Evolutionary conservation across 30 jellyfish, hydroid and myxozoan genomes (phyloP), one percentile per base, ranked within the genome.

Genomic region (Rhopilema esculentum): DNA sequence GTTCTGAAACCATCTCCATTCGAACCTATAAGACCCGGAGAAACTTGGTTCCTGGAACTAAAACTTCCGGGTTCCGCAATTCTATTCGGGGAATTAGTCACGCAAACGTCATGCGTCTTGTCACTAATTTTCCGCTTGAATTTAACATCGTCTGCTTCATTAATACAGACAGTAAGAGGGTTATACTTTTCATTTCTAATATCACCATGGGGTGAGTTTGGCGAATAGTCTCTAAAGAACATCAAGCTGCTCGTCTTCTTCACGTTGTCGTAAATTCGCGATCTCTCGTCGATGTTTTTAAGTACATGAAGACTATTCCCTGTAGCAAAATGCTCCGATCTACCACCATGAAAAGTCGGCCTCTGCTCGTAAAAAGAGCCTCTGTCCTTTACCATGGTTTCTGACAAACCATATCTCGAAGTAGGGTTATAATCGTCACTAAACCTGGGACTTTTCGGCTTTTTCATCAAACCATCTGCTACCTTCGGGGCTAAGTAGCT

Each of bases 21-120:
- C 19, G 84, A 73, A n/a, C 84, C 84, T 30, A 73, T 73, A 28
- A 29, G 19, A 73, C 84, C 49, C 40, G 68, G 84, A 32, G 84
- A 66, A 6, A 29, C 20, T 1, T 29, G 84, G 49, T 73, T 73
- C 84, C 32, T 66, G 17, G 84, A 73, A 73, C 8, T 73, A 16
- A 33, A 6, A 73, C 84, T 73, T 73, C 84, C 84, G 84, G 48
- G 40, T 73, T 33, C 84, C 18, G 69, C 70, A 8, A 66, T 0
- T 0, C 25, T 7, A 40, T 73, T 29, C 68, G 1, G 51, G 4
- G 84, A 33, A 73, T 29, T 32, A 22, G n/a, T 63, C 12, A 12
- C 12, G 57, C 57, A 12, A 40, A 40, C 12, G 6, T 40, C 57
- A 40, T 40, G 6, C 57, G 12, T 40, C 6, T 12, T 40, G 57